phyloP scores from a whole-genome alignment of 1,140 invertebrate genomes.

The Drosophila rufa region DNA sequence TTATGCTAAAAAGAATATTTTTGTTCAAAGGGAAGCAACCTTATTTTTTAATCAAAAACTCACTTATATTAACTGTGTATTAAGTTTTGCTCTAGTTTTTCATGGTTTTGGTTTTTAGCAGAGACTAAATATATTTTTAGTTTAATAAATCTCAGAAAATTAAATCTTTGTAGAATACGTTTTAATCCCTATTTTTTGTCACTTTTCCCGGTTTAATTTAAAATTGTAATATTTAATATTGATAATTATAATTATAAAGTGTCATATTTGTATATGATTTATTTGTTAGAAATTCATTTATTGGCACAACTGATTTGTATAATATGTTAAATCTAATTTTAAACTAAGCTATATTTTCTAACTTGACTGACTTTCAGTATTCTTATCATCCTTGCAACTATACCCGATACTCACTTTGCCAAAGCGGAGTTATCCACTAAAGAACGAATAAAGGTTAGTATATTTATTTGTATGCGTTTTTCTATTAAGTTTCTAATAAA shows the following conservation, averaged over 20 bases:
- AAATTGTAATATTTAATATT: no score
- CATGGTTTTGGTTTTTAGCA: neutral
- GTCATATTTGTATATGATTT: no score
- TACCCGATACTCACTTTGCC: conserved; percentile 37
- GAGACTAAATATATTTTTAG: no score
- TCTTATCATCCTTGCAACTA: conserved; percentile 44
- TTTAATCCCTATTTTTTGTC: no score
- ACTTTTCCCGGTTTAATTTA: no score
- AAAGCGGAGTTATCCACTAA: conserved; percentile 59
- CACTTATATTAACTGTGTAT: neutral
- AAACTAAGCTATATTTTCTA: neutral
- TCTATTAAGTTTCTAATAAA: neutral
- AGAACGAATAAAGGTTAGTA: conserved; percentile 67
- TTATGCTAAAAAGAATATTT: neutral
- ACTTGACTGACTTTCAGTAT: conserved; percentile 40
- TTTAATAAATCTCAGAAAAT: no score
- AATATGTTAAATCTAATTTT: neutral
- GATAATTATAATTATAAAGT: no score
- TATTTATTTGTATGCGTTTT: no score
- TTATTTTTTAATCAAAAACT: neutral
- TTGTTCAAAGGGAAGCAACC: conserved; percentile 6
- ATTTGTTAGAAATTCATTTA: no score
- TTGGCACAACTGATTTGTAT: no score
- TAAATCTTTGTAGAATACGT: no score
- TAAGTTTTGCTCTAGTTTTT: neutral